A percentile compares a stretch with the other conserved stretches of the same genome.
These are phyloP conservation scores for Glaucidium brasilianum DNA, from an alignment of 2,113 vertebrate species.

Conservation along the genomic window DNA sequence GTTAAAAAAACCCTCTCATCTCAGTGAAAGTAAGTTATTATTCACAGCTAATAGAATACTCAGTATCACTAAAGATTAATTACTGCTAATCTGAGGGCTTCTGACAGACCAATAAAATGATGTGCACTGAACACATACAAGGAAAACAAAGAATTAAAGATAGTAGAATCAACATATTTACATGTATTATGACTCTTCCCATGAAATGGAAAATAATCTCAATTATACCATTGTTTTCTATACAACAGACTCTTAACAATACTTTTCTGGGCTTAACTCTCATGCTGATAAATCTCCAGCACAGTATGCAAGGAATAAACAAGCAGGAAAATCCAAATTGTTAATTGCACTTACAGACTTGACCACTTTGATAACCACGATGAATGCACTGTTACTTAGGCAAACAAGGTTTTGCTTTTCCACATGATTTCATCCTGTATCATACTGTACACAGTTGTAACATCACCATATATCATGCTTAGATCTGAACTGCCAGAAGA, in stretches of 20 bases:
- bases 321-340: neutral
- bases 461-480: neutral
- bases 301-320: neutral
- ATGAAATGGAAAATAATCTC: neutral
- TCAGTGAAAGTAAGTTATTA: neutral
- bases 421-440: rapidly evolving
- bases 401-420: neutral
- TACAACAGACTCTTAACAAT: neutral
- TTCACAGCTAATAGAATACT: constrained; percentile 4
- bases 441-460: neutral
- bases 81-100: constrained; percentile 10
- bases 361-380: neutral
- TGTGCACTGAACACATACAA: neutral
- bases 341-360: neutral
- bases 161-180: neutral
- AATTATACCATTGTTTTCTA: neutral
- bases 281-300: neutral
- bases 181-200: neutral
- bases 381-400: neutral
- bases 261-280: neutral
- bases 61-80: constrained; percentile 23
- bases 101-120: constrained; percentile 6
- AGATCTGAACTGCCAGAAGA: neutral
- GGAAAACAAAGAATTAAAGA: constrained; percentile 5
- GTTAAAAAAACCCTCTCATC: neutral